Percentiles rank a stretch among this genome's conserved stretches.
phyloP scores from a whole-genome alignment of 2,797 vertebrate genomes.

The Antrozous pallidus region DNA sequence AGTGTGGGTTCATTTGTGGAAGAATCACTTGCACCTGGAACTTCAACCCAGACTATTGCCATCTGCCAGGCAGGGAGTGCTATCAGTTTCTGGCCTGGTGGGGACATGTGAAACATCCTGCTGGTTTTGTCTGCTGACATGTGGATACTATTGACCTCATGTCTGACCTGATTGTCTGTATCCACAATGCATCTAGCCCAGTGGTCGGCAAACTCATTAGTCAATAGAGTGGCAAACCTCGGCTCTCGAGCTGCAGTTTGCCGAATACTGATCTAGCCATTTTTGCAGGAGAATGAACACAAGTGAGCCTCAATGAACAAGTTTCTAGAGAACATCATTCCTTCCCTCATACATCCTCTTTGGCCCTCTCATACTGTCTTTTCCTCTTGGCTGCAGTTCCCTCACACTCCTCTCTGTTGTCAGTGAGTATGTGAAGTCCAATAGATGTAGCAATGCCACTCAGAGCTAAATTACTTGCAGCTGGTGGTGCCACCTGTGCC shows the following conservation, averaged over 20 bases:
- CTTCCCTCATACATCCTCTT: neutral
- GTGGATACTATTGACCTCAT: neutral
- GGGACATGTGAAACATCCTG: neutral
- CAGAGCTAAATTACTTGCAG: conserved; percentile 78
- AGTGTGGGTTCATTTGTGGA: neutral
- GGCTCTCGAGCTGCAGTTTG: no score
- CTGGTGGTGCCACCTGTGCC: conserved; percentile 81
- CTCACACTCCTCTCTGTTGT: neutral
- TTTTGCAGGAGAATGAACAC: neutral
- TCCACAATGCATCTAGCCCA: neutral
- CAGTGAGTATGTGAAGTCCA: conserved; percentile 64
- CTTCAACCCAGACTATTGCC: neutral
- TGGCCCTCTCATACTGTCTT: neutral
- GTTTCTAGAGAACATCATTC: neutral
- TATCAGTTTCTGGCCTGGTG: neutral
- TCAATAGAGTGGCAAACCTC: no score
- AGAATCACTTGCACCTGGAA: neutral
- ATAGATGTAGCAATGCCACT: conserved; percentile 58
- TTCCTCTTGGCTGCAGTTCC: conserved; percentile 13
- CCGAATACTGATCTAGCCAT: neutral
- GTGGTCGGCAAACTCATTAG: no score
- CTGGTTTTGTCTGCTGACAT: neutral
- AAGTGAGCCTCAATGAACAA: neutral
- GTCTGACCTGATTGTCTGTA: neutral
- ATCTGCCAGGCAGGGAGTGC: neutral